Percentiles rank a stretch among this genome's conserved stretches.
Evolutionary conservation across 2,888 invertebrate genomes (phyloP).

Genomic region (Pristionchus arcanus): DNA sequence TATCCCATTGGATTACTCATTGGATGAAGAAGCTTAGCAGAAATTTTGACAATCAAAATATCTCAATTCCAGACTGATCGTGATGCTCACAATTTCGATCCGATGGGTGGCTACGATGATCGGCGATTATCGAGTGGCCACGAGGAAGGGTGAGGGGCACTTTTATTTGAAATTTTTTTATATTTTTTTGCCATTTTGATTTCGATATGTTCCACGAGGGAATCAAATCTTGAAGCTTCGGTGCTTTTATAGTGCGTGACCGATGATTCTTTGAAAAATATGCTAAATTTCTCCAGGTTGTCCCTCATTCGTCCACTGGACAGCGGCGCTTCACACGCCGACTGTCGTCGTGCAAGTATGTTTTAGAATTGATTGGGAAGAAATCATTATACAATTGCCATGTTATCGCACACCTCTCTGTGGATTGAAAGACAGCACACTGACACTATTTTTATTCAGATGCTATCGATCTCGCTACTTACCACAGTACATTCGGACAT

Average conservation of each 20-base stretch:
- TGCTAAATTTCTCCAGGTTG: neutral
- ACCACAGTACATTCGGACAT: conserved; percentile 25
- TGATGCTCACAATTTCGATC: conserved; percentile 1
- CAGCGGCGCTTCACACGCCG: neutral
- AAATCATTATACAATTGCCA: no score
- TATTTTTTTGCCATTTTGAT: neutral
- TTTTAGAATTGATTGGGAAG: neutral
- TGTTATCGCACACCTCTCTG: no score
- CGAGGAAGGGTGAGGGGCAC: neutral
- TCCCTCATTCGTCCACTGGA: conserved; percentile 18
- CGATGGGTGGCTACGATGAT: conserved; percentile 26
- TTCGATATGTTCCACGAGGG: no score
- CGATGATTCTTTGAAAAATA: no score
- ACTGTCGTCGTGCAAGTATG: neutral
- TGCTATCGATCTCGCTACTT: neutral
- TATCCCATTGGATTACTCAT: no score
- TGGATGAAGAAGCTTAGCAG: neutral
- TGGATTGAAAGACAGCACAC: no score
- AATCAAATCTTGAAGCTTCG: no score
- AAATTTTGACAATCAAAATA: neutral
- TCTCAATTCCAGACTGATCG: neutral
- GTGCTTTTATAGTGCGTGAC: no score
- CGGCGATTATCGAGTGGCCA: conserved; percentile 22
- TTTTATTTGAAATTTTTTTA: neutral
- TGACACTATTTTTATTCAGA: no score